These are phyloP conservation scores for Stramonita haemastoma DNA, from an alignment of 2,888 invertebrate species.

Conservation along the genomic window DNA sequence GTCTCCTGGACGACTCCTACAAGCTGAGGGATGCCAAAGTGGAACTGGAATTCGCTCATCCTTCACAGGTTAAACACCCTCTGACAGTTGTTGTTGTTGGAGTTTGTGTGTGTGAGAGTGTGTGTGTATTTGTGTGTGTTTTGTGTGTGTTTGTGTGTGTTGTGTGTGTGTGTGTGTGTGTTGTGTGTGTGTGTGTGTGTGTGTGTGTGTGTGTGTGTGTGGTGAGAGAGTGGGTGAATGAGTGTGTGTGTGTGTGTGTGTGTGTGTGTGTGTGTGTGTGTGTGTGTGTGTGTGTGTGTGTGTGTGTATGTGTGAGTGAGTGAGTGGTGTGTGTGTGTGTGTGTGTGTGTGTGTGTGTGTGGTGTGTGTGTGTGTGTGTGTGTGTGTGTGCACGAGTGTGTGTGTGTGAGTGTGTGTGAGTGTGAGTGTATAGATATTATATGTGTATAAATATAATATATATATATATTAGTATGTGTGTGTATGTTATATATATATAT, in stretches of 20 bases:
- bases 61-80: slow-evolving; percentile 8
- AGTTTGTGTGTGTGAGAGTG: not conserved
- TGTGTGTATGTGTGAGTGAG: not conserved
- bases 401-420: too few relatives aligned
- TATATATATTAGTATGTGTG: too few relatives aligned
- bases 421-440: too few relatives aligned
- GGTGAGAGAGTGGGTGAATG: too few relatives aligned
- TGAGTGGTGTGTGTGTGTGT: too few relatives aligned
- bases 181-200: not conserved
- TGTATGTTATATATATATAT: not conserved
- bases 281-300: slow-evolving; percentile 6
- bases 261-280: slow-evolving; percentile 6
- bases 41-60: slow-evolving; percentile 37
- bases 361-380: too few relatives aligned
- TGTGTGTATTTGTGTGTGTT: slow-evolving; percentile 21
- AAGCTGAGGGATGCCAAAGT: not conserved
- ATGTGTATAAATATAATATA: too few relatives aligned
- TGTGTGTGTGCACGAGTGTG: not conserved
- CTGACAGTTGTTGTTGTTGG: not conserved
- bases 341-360: too few relatives aligned
- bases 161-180: not conserved
- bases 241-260: too few relatives aligned
- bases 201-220: not conserved
- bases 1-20: slow-evolving; percentile 18
- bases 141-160: not conserved